These are phyloP conservation scores for Antechinus flavipes DNA, from an alignment of 2,113 vertebrate genomes.

Conservation along the genomic window DNA sequence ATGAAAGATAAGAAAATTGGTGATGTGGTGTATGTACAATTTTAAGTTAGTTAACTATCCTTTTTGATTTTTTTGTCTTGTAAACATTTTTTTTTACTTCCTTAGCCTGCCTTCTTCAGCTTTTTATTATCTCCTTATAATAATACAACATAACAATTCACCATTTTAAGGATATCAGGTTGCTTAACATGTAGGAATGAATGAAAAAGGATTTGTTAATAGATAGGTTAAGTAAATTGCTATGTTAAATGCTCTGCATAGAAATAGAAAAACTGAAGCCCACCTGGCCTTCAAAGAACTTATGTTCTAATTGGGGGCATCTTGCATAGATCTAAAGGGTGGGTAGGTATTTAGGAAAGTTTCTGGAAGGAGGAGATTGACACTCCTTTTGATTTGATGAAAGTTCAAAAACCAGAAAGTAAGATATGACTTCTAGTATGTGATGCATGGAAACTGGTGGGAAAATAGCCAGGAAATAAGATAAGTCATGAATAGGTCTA, in stretches of 20 bases:
- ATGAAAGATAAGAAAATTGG: too few relatives aligned
- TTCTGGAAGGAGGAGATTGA: neutral
- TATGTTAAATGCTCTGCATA: neutral
- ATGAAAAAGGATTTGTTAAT: neutral
- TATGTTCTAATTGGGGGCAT: neutral
- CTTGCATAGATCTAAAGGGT: neutral
- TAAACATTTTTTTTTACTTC: neutral
- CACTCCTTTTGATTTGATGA: neutral
- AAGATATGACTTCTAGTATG: neutral
- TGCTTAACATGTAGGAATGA: neutral
- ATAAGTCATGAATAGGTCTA: neutral
- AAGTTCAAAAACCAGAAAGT: neutral
- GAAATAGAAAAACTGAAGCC: neutral
- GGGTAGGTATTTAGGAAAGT: neutral
- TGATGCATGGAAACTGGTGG: neutral
- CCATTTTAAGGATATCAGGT: neutral
- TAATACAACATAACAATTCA: neutral
- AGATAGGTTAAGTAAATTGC: neutral
- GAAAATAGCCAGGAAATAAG: neutral
- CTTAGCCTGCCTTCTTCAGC: neutral
- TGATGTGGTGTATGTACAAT: neutral
- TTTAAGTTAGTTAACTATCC: neutral
- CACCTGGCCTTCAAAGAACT: neutral
- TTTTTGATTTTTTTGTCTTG: neutral
- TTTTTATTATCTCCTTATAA: neutral